A percentile compares a stretch with the other conserved stretches of the same genome.
Evolutionary conservation across 2,888 invertebrate species (phyloP).

Genomic region (Drosophila setosimentum): DNA sequence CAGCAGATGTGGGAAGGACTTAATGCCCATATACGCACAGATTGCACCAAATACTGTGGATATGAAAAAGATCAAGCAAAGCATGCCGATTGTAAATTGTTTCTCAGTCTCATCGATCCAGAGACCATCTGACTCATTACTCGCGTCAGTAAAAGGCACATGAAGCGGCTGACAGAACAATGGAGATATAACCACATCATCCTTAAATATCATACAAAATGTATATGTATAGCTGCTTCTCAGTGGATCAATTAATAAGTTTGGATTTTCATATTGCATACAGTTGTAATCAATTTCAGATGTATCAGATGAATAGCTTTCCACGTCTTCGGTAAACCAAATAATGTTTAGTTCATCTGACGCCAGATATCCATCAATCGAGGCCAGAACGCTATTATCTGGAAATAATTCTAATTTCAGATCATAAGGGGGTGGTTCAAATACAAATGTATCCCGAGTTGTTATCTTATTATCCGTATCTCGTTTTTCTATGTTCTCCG

Average conservation of each 20-base stretch:
- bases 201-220: constrained; percentile 74
- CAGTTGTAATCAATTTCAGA: constrained; percentile 71
- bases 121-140: constrained; percentile 25
- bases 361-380: constrained; percentile 48
- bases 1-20: constrained; percentile 77
- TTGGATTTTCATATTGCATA: constrained; percentile 63
- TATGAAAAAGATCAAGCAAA: constrained; percentile 74
- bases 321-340: constrained; percentile 77
- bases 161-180: constrained; percentile 81
- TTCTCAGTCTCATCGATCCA: constrained; percentile 73
- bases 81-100: constrained; percentile 76
- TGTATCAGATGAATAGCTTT: constrained; percentile 10
- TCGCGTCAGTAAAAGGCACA: constrained; percentile 48
- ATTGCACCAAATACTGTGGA: constrained; percentile 73
- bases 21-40: constrained; percentile 78
- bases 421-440: constrained; percentile 73
- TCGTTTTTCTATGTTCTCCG: neutral
- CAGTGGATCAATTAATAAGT: constrained; percentile 65
- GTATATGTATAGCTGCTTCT: constrained; percentile 77
- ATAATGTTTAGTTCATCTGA: constrained; percentile 68
- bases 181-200: constrained; percentile 69
- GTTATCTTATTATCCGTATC: neutral
- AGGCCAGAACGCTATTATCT: constrained; percentile 65
- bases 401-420: constrained; percentile 64
- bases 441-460: constrained; percentile 34